Conservation (phyloP, 2,113 vertebrate genomes). For the Lichenostomus cassidix region DNA sequence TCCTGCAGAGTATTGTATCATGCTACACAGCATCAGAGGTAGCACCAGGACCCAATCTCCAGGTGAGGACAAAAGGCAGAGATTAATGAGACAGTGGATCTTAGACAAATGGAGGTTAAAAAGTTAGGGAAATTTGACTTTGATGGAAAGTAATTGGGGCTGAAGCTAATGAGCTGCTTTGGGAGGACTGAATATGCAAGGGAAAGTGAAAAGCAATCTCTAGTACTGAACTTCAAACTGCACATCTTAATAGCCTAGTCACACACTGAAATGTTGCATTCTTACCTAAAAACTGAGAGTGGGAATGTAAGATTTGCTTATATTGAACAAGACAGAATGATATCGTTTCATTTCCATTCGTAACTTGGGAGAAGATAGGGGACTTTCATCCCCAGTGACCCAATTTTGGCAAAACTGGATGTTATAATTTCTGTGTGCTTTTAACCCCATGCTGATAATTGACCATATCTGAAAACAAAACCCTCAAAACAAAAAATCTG, state of each 20-base stretch:
- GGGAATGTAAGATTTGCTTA: background rate
- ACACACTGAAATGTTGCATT: background rate
- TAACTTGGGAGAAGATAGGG: background rate
- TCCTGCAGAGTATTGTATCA: background rate
- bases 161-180: background rate
- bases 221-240: background rate
- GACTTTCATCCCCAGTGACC: background rate
- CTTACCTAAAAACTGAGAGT: background rate
- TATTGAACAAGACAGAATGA: background rate
- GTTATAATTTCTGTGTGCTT: background rate
- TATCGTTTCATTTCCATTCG: background rate
- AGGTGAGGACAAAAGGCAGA: background rate
- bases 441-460: background rate
- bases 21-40: background rate
- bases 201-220: background rate
- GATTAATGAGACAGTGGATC: background rate
- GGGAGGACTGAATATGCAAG: background rate
- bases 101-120: background rate
- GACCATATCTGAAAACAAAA: background rate
- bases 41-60: background rate
- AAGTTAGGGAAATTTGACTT: background rate
- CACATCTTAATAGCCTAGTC: background rate
- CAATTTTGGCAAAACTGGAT: background rate
- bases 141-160: accelerated
- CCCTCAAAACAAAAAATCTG: background rate